Evolutionary conservation across 2,113 vertebrate genomes (phyloP).

Genomic region (Myrmophylax atrothorax): DNA sequence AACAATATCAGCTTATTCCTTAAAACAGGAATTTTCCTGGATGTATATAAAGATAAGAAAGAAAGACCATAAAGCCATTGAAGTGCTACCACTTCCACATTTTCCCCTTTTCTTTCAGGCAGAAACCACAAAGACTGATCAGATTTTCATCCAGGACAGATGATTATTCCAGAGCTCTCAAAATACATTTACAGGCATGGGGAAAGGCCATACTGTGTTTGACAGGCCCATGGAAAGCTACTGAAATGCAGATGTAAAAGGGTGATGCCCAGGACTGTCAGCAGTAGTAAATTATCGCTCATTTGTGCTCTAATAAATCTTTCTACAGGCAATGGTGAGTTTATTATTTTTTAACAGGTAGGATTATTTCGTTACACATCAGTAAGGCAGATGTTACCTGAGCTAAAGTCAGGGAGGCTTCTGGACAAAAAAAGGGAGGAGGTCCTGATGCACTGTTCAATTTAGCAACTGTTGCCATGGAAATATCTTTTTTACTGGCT

Average conservation of each 20-base stretch:
- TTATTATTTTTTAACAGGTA: neutral
- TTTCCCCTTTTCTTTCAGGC: neutral
- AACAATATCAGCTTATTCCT: neutral
- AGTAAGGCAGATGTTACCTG: neutral
- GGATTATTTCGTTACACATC: neutral
- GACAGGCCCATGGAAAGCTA: neutral
- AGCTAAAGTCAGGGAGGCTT: neutral
- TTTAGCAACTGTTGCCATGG: constrained; percentile 57
- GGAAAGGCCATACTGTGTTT: neutral
- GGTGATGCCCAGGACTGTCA: neutral
- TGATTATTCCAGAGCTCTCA: neutral
- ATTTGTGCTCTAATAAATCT: neutral
- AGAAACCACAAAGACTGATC: neutral
- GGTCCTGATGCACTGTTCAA: neutral
- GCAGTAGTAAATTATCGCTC: neutral
- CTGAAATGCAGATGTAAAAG: neutral
- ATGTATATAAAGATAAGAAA: neutral
- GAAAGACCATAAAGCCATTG: accelerated
- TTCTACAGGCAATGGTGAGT: neutral
- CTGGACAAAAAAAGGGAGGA: neutral
- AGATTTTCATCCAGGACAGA: neutral
- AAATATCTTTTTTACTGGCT: constrained; percentile 20
- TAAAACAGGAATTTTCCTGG: neutral
- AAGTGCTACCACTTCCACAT: neutral
- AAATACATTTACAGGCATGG: neutral